phyloP scores from a whole-genome alignment of 2,888 invertebrate genomes.

The Endotricha flammealis region DNA sequence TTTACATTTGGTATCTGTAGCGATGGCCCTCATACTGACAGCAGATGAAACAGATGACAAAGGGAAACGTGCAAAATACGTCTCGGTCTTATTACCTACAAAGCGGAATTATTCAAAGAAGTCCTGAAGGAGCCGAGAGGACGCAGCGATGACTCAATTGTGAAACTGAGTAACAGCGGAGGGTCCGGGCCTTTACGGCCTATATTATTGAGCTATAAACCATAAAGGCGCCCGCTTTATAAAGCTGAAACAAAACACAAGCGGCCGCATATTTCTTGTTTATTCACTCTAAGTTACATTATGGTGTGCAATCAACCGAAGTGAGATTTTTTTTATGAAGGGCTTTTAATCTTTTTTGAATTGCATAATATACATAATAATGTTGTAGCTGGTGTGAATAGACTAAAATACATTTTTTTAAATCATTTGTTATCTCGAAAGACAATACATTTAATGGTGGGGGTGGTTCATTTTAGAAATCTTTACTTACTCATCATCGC shows the following conservation, averaged over 20 bases:
- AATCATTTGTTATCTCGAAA: too few species aligned
- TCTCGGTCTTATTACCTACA: conserved; percentile 34
- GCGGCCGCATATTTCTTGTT: conserved; percentile 38
- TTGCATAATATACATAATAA: too few species aligned
- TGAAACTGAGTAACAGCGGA: conserved; percentile 45
- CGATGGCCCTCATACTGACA: too few species aligned
- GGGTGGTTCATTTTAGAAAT: too few species aligned
- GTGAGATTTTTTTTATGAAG: conserved; percentile 43
- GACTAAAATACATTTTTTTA: too few species aligned
- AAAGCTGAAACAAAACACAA: conserved; percentile 22
- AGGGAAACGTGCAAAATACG: conserved; percentile 28
- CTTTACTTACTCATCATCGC: too few species aligned
- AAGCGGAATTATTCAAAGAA: conserved; percentile 47
- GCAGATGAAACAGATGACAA: conserved; percentile 28
- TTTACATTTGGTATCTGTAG: too few species aligned
- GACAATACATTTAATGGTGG: too few species aligned
- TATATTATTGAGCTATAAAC: conserved; percentile 70
- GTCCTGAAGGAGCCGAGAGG: conserved; percentile 44
- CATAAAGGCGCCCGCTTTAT: conserved; percentile 33
- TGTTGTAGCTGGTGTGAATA: too few species aligned
- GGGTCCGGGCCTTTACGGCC: conserved; percentile 56
- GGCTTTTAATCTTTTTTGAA: neutral
- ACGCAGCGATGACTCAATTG: conserved; percentile 57
- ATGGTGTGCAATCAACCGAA: conserved; percentile 43
- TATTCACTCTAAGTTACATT: conserved; percentile 41